Evolutionary conservation across 2,113 vertebrate genomes (phyloP).

Genomic region (Melanostigma gelatinosum): DNA sequence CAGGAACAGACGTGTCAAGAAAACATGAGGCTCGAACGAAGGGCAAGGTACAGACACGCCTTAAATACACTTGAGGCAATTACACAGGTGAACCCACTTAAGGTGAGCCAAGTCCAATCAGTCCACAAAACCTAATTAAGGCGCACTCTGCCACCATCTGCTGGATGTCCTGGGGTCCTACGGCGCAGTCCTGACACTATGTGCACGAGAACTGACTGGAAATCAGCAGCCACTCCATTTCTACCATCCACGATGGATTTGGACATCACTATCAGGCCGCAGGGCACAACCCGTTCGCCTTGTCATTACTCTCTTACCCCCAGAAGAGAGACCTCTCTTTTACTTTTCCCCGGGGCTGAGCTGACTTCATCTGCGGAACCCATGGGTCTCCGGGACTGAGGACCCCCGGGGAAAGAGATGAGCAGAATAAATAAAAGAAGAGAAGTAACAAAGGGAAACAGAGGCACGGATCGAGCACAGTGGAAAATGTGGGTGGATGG

Average conservation of each 20-base stretch:
- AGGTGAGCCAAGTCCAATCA: too few species aligned
- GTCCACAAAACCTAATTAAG: too few species aligned
- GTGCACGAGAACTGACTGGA: conserved; percentile 1
- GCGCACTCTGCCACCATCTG: too few species aligned
- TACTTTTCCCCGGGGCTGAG: conserved; percentile 7
- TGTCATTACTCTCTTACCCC: conserved; percentile 30
- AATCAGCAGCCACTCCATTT: neutral
- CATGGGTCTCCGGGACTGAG: neutral
- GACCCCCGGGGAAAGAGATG: neutral
- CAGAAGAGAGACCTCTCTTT: neutral
- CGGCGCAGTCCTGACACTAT: too few species aligned
- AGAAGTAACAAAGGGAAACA: conserved; percentile 11
- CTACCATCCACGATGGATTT: conserved; percentile 5
- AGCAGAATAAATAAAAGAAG: neutral
- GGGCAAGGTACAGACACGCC: too few species aligned
- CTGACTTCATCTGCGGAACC: conserved; percentile 13
- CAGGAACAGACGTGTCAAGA: too few species aligned
- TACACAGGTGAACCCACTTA: too few species aligned
- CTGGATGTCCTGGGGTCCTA: too few species aligned
- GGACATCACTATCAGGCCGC: conserved; percentile 14
- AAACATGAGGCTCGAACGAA: too few species aligned
- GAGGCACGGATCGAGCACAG: neutral
- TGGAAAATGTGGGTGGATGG: conserved; percentile 31
- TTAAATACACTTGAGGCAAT: too few species aligned
- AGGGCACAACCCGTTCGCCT: conserved; percentile 7